Evolutionary conservation across 1,140 invertebrate genomes (phyloP).

Genomic region (Onthophagus taurus): DNA sequence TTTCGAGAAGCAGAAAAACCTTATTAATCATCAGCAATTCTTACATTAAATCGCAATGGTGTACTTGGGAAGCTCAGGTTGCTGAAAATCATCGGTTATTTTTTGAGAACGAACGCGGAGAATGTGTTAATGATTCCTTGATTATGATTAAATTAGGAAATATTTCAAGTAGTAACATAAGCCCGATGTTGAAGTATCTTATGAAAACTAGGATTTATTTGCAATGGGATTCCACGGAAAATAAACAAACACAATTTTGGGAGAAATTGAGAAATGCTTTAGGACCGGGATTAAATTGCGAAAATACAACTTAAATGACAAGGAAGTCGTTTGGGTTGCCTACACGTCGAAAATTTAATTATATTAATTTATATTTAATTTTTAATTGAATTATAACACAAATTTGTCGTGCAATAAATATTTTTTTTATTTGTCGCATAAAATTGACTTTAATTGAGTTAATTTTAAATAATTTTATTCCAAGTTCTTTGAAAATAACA

Average conservation of each 20-base stretch:
- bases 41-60: conserved; percentile 58
- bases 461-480: too few relatives aligned
- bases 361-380: too few relatives aligned
- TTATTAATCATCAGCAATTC: conserved; percentile 53
- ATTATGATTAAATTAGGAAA: conserved; percentile 50
- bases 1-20: conserved; percentile 49
- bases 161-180: conserved; percentile 42
- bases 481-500: too few relatives aligned
- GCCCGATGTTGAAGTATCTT: conserved; percentile 47
- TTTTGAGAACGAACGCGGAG: conserved; percentile 34
- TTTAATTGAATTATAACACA: too few relatives aligned
- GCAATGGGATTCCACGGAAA: conserved; percentile 41
- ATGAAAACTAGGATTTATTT: conserved; percentile 54
- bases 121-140: conserved; percentile 44
- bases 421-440: too few relatives aligned
- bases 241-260: conserved; percentile 45
- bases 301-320: too few relatives aligned
- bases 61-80: conserved; percentile 53
- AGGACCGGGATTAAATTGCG: too few relatives aligned
- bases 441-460: too few relatives aligned
- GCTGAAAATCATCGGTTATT: conserved; percentile 46
- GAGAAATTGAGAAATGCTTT: conserved; percentile 35
- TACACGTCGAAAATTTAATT: too few relatives aligned
- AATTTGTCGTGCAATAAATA: too few relatives aligned
- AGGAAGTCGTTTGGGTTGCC: too few relatives aligned